Evolutionary conservation across 2,113 vertebrate genomes (phyloP), one percentile per base, ranked within the genome.

Genomic region (Hemiscyllium ocellatum): DNA sequence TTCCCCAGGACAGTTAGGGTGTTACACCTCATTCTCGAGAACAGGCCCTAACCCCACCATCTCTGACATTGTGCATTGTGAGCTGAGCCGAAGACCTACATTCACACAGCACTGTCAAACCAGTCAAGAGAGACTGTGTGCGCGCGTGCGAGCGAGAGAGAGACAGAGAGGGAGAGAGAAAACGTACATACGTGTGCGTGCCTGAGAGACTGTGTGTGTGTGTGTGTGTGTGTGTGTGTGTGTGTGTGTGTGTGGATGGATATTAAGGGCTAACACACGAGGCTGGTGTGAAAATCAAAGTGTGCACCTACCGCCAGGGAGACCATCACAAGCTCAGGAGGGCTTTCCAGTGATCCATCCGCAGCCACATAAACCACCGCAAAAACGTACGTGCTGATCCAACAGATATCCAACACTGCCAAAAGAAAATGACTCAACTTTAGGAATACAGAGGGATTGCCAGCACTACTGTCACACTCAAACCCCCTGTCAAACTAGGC

Each of bases 331-430:
- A 99, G 98, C 65, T 99, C 98, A 1, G 99, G 99, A 4, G 99
- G 97, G 0, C 98, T 99, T 96, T 99, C 98, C 80, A 98, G 97
- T 0, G 98, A 98, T 22, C 98, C 99, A 91, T 99, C 99, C 0
- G 98, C 98, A 0, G 97, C 98, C 0, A 98, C 98, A 13, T 99
- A 99, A 0, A 97, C 98, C 5, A 99, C 98, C 0, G 98, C 98
- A 95, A 99, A 99, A 96, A 98, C 98, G 0, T 97, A 99, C 0
- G 99, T 99, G 95, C 98, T 98, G 56, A 99, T 97, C 99, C 99
- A 99, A 91, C 98, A 97, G 1, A 99, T 98, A 7, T 99, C 99
- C 96, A 99, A 96, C 96, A 99, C 99, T 99, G 97, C n/a, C 47
- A 29, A 37, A 68, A 70, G n/a, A 47, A 69, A 95, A 78, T 12